phyloP scores from a whole-genome alignment of 2,113 vertebrate genomes.

The Lasiurus borealis region DNA sequence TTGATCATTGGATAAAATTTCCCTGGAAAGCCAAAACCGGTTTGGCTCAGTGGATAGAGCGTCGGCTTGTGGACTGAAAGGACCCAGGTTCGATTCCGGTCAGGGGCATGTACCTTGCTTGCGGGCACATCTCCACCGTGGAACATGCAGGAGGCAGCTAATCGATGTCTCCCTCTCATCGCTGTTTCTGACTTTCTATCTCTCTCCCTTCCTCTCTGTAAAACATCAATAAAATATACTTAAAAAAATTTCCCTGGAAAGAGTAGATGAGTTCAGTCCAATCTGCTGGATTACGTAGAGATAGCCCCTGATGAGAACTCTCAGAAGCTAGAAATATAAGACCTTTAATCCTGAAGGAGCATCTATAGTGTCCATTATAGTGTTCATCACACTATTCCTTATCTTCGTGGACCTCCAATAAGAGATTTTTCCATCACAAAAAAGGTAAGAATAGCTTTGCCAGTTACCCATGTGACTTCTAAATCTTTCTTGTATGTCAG shows the following conservation, averaged over 20 bases:
- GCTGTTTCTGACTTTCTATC: too few species aligned
- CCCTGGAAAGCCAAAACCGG: background rate
- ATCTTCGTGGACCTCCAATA: background rate
- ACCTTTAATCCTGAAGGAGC: background rate
- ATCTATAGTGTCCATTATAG: background rate
- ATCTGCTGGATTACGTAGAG: background rate
- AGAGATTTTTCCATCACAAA: background rate
- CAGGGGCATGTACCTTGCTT: too few species aligned
- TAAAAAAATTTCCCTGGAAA: background rate
- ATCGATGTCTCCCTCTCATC: too few species aligned
- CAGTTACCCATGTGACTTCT: constrained; percentile 34
- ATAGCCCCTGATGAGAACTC: background rate
- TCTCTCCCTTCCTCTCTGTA: too few species aligned
- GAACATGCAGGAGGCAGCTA: too few species aligned
- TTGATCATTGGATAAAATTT: background rate
- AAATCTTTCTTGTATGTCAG: constrained; percentile 1
- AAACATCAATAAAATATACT: too few species aligned
- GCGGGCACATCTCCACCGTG: too few species aligned
- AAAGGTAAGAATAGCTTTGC: constrained; percentile 13
- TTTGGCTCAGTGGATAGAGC: too few species aligned
- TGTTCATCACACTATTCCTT: background rate
- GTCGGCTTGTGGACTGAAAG: too few species aligned
- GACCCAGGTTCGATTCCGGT: too few species aligned
- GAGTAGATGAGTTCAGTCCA: background rate
- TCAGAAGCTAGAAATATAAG: background rate